These are phyloP conservation scores for Phenganax stokvisi DNA, from an alignment of 92 coral and sea anemone species.

Conservation along the genomic window DNA sequence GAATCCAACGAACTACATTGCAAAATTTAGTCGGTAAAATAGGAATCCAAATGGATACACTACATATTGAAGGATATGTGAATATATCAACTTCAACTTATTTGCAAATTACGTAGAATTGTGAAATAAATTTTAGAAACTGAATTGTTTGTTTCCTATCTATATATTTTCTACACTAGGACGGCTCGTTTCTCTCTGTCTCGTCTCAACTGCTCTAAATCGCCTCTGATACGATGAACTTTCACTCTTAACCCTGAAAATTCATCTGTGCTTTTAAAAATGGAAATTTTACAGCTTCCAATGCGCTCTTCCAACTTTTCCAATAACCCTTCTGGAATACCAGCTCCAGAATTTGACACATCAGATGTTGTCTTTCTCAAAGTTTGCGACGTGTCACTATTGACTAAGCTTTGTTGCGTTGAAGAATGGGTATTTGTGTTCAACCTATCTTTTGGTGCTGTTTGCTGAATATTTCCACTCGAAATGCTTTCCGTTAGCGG, in stretches of 20 bases:
- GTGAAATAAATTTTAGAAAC: no score
- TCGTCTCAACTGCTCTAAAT: constrained; percentile 11
- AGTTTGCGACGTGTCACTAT: not conserved
- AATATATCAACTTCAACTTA: no score
- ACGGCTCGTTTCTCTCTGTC: constrained; percentile 22
- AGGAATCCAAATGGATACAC: no score
- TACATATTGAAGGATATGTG: no score
- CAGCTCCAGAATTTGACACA: not conserved
- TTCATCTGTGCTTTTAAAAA: constrained; percentile 27
- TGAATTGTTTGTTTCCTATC: no score
- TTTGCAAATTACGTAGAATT: no score
- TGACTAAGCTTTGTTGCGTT: not conserved
- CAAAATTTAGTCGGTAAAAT: no score
- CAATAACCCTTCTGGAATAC: constrained; percentile 13
- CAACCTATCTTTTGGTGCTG: not conserved
- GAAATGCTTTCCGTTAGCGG: not conserved
- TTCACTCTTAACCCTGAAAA: constrained; percentile 29
- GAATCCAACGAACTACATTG: no score
- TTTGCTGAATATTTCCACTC: not conserved
- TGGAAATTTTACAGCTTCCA: constrained; percentile 27
- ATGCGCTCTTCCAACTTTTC: constrained; percentile 29
- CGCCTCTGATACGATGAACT: constrained; percentile 27
- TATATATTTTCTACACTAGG: not conserved
- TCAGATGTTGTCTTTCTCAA: not conserved
- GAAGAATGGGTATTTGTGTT: not conserved